These are phyloP conservation scores for Chalcis sispes DNA, from an alignment of 2,888 invertebrate genomes.

Conservation along the genomic window DNA sequence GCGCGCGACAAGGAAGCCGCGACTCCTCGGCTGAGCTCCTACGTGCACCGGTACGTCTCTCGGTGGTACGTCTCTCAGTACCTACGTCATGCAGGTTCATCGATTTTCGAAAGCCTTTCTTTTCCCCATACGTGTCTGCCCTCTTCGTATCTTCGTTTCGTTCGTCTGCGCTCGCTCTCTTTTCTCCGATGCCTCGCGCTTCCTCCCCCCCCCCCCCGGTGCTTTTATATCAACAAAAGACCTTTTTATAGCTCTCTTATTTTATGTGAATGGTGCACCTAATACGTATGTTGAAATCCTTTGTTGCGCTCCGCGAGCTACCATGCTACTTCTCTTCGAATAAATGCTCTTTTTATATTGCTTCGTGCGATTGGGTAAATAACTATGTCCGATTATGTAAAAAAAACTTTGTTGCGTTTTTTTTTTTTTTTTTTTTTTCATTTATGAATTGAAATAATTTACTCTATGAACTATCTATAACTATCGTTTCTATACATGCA, in stretches of 20 bases:
- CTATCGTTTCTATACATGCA: no score
- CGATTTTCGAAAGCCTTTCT: slow-evolving; percentile 57
- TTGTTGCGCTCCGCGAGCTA: slow-evolving; percentile 31
- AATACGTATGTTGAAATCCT: slow-evolving; percentile 50
- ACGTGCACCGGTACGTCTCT: neutral
- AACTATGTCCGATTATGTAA: no score
- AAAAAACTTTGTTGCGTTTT: no score
- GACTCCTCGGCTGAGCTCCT: neutral
- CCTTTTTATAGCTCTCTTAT: slow-evolving; percentile 49
- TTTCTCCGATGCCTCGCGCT: neutral
- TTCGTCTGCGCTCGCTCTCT: neutral
- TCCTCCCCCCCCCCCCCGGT: neutral
- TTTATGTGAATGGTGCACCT: slow-evolving; percentile 41
- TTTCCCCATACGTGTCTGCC: slow-evolving; percentile 13
- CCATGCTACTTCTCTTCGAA: neutral
- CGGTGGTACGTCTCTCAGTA: no score
- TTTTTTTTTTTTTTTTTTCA: no score
- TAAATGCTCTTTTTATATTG: slow-evolving; percentile 22
- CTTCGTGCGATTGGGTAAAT: slow-evolving; percentile 17
- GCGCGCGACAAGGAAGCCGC: slow-evolving; percentile 5
- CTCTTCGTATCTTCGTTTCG: neutral
- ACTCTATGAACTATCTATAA: no score
- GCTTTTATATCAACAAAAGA: slow-evolving; percentile 40
- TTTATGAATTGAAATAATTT: no score
- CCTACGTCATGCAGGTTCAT: slow-evolving; percentile 41